A percentile compares a stretch with the other conserved stretches of the same genome.
phyloP scores from a whole-genome alignment of 2,888 invertebrate genomes.

The Orthosia gracilis region DNA sequence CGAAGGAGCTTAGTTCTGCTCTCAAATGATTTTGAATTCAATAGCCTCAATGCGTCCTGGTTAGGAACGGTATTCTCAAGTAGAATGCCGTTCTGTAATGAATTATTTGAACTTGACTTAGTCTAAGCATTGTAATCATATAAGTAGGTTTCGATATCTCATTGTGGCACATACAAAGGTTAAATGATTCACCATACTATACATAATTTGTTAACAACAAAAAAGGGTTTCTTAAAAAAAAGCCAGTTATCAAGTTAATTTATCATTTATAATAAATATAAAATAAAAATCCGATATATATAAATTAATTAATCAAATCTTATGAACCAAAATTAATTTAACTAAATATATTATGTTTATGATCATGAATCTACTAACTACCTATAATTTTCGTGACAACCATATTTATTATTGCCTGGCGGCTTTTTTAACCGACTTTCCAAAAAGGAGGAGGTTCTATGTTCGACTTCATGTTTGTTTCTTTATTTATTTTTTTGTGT shows the following conservation, averaged over 20 bases:
- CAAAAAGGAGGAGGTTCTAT: no score
- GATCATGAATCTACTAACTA: background rate
- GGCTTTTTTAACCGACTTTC: no score
- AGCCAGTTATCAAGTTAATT: no score
- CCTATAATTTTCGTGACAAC: background rate
- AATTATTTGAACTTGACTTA: conserved; percentile 50
- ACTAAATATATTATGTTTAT: background rate
- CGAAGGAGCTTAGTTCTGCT: conserved; percentile 33
- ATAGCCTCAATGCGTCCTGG: conserved; percentile 51
- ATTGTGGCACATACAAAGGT: background rate
- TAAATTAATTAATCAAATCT: no score
- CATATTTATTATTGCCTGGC: conserved; percentile 5
- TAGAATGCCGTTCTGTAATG: conserved; percentile 46
- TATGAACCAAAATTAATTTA: no score
- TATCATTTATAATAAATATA: no score
- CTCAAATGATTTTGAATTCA: conserved; percentile 60
- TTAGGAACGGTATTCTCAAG: conserved; percentile 56
- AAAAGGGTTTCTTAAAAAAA: no score
- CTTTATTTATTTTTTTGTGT: no score
- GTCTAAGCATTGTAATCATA: background rate
- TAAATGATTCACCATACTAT: background rate
- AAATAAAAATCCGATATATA: no score
- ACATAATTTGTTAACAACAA: background rate
- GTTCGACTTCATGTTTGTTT: no score
- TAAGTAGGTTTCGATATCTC: conserved; percentile 1